Evolutionary conservation across 2,797 vertebrate genomes (phyloP), one percentile per base, ranked within the genome.

Genomic region (Tauraco hartlaubi): DNA sequence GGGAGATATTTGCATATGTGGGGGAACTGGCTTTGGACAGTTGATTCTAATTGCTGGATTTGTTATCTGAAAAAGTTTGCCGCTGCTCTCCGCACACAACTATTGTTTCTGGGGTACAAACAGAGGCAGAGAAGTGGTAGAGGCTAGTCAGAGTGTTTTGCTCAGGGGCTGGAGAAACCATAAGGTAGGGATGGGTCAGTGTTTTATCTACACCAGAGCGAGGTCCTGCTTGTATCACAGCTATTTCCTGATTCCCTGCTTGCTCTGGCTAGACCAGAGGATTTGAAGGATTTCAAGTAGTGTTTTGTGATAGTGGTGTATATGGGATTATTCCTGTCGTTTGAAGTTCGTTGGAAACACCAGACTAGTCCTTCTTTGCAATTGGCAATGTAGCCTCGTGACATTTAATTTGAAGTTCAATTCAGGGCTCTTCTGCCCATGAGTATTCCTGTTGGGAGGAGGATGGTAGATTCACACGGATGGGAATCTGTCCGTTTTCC

Each of bases 31-130:
- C 79, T 92, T 88, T 69, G 78, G 66, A 61, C 28, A 59, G 48
- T 64, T 67, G 69, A 51, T 76, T 75, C 83, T 78, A 79, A 66
- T 91, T 88, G 75, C 69, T 1, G 6, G 73, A 44, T 92, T 74
- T 95, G 51, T 69, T 88, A 80, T 76, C 80, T 88, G 87, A 35
- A 79, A 81, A 62, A 17, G 66, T 91, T 96, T 94, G 41, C 76
- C 29, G 10, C 49, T 91, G 68, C 39, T 83, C 48, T 92, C 35
- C 13, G 48, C 33, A 63, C 66, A 43, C 58, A 44, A 26, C 46
- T 56, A 0, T 79, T 55, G 29, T 88, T 83, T 71, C 21, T 58
- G 89, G 92, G 54, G 21, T 33, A 20, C 59, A 68, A 49, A 72
- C 58, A 64, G 37, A 44, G n/a, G 58, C 54, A 63, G 63, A 73